phyloP scores from a whole-genome alignment of 1,140 invertebrate species.

The Proctacanthus coquilletti region DNA sequence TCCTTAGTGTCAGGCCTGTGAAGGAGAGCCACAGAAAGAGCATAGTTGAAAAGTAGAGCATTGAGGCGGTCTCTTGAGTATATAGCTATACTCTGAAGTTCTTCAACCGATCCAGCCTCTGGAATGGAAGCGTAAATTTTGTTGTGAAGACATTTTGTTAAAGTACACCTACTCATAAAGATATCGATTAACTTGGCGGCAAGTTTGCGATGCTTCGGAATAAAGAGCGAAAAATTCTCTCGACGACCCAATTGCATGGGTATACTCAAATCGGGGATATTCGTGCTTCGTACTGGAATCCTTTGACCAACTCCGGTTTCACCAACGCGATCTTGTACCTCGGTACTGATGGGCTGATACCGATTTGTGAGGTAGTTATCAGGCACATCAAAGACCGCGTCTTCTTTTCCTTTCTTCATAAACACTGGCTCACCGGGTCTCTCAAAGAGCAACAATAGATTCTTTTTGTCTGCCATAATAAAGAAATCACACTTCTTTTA shows the following conservation, averaged over 20 bases:
- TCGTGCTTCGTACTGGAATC: constrained; percentile 45
- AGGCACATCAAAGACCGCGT: constrained; percentile 45
- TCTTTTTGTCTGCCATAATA: constrained; percentile 28
- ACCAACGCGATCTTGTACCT: constrained; percentile 37
- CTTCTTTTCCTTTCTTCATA: constrained; percentile 45
- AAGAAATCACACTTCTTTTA: neutral
- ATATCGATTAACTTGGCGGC: constrained; percentile 54
- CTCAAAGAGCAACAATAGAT: constrained; percentile 48
- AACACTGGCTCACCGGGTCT: constrained; percentile 59
- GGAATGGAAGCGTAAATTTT: constrained; percentile 1
- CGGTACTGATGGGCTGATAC: constrained; percentile 36
- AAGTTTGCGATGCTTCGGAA: constrained; percentile 50
- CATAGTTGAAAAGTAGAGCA: constrained; percentile 63
- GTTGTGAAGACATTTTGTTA: constrained; percentile 2
- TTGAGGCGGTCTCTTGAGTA: constrained; percentile 60
- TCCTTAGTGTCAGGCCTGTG: constrained; percentile 60
- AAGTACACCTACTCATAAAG: constrained; percentile 39
- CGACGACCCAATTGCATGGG: constrained; percentile 47
- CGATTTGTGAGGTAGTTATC: constrained; percentile 42
- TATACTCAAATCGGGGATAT: constrained; percentile 47
- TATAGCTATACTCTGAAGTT: constrained; percentile 49
- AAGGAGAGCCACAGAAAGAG: constrained; percentile 53
- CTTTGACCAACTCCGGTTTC: constrained; percentile 32
- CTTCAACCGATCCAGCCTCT: constrained; percentile 50
- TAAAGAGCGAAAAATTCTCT: constrained; percentile 58